Base-by-base conservation (phyloP, 2,888 invertebrate genomes). In the Ennomos erosarius region DNA sequence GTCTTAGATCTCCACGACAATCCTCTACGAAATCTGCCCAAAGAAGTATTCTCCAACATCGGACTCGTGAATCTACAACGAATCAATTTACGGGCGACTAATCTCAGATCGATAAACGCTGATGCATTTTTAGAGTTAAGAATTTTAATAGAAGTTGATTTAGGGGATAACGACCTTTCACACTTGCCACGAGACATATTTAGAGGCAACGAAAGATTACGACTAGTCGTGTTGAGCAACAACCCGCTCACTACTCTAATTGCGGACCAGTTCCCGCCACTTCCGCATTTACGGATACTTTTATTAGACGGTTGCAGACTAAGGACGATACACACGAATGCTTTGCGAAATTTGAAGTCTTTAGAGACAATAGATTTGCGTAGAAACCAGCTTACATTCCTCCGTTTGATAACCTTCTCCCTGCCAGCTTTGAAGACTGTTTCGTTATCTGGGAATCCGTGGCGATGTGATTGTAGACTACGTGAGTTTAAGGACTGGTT, bases 391-490 rank as follows among this genome's bases (percentile, higher is more conserved):
- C 93, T 98, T 65, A 95, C 95, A 84, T 90, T 91, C 84, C 85
- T 94, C 82, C 92, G 88, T 92, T 85, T 90, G 87, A 89, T 86
- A 82, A 90, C 91, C 37, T 91, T 95, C 82, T 95, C 96, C 62
- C 93, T 97, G 77, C 94, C 95, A 39, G 95, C 95, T 71, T 92
- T 98, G 60, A 97, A 97, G 86, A 96, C 97, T 1, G 92, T 98
- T 36, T 94, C 95, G 10, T 85, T 98, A 52, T 96, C 97, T 66
- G 96, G 96, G 35, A 98, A 98, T 84, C 97, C 96, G 6, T 98
- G 98, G 98, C 94, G 94, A 76, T 98, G 98, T 83, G 97, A 98
- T 82, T 98, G 98, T 84, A 94, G 96, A 66, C 86, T 98, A 59
- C 94, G 97, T 51, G 96, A 96, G 59, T 97, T 98, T 73, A 95